Base-by-base conservation (phyloP, 2,888 invertebrate species). In the Acanthosepion pharaonis region DNA sequence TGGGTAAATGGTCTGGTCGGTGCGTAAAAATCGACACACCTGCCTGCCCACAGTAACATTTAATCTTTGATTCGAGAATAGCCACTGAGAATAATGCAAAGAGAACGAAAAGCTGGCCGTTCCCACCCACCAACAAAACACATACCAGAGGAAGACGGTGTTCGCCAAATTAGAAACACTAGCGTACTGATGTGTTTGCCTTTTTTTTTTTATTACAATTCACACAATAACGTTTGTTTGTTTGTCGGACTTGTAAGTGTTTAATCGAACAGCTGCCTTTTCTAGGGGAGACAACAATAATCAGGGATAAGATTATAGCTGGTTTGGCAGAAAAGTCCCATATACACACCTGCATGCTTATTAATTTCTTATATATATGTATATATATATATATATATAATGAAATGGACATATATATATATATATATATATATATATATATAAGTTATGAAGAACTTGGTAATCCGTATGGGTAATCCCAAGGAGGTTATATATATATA, bases 381-480 rank as follows among this genome's bases (percentile, higher is more conserved):
- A 78, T n/a, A n/a, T n/a, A 78, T 78, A n/a, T 78, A 78, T n/a
- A n/a, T n/a, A n/a, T 78, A 78, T 28, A 78, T 78, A 78, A n/a
- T n/a, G n/a, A n/a, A n/a, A n/a, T n/a, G n/a, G n/a, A n/a, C 28
- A n/a, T n/a, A 78, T 78, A 78, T 78, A 78, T 78, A 78, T 78
- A 78, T 28, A 78, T 78, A 78, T 28, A 78, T 78, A 78, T 28
- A 78, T 78, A 78, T 64, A 64, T 64, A 28, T 64, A 64, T 64
- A 28, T 78, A n/a, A 33, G 33, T 33, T 33, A 33, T 33, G 33
- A 33, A 33, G 33, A 33, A 33, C 33, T 33, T 33, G 33, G 33
- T 1, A 33, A 33, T 33, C 33, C 33, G 33, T 33, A 33, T 33
- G 33, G 33, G 33, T 33, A 33, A 33, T 33, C 33, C 33, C 33